These are phyloP conservation scores for Sebastes matsubarae DNA, from an alignment of 2,797 vertebrate genomes.

Conservation along the genomic window DNA sequence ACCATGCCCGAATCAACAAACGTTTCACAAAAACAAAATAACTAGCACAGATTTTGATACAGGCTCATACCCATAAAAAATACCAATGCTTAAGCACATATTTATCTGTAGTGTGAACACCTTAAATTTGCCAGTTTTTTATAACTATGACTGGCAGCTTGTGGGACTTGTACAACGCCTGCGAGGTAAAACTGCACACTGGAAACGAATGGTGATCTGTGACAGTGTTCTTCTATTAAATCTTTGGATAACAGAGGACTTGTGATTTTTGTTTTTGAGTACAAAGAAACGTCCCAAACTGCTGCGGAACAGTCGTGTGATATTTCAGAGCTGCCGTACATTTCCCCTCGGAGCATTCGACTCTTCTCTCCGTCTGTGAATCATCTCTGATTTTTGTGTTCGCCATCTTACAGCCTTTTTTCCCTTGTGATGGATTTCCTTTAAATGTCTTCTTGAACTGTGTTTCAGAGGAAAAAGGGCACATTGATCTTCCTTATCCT, in stretches of 20 bases:
- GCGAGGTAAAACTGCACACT: slow-evolving; percentile 24
- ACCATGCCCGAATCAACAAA: slow-evolving; percentile 36
- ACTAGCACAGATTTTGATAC: slow-evolving; percentile 36
- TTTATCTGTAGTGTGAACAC: slow-evolving; percentile 22
- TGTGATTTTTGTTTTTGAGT: not conserved
- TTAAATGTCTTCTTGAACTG: not conserved
- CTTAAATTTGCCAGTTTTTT: not conserved
- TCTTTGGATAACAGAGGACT: slow-evolving; percentile 56
- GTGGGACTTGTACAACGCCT: not conserved
- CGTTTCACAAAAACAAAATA: slow-evolving; percentile 21
- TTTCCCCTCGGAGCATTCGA: slow-evolving; percentile 6
- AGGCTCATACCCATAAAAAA: slow-evolving; percentile 1
- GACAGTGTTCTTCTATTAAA: slow-evolving; percentile 18
- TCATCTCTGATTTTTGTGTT: not conserved
- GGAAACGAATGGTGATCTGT: slow-evolving; percentile 18
- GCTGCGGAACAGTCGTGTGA: slow-evolving; percentile 36
- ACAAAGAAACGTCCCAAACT: slow-evolving; percentile 26
- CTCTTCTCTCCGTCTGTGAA: not conserved
- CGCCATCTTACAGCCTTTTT: not conserved
- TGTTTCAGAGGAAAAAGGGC: slow-evolving; percentile 8
- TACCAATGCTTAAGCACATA: slow-evolving; percentile 26
- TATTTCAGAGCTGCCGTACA: slow-evolving; percentile 54
- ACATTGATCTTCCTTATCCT: not conserved
- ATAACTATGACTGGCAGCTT: slow-evolving; percentile 16
- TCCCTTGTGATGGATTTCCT: not conserved